Base-by-base conservation (phyloP, 2,797 vertebrate species). In the Euthynnus affinis region DNA sequence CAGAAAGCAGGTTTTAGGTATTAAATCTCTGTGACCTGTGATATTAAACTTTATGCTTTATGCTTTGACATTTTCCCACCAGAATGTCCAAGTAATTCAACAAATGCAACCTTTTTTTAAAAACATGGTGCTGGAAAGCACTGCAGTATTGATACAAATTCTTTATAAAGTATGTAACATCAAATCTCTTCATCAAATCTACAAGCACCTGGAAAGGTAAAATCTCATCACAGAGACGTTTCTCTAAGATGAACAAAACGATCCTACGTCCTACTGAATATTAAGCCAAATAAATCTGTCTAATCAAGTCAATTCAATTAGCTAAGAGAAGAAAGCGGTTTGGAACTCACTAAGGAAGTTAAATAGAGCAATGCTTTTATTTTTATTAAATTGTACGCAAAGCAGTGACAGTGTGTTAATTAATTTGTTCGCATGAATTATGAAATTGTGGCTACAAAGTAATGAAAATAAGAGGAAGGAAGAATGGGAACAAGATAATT, bases 341-440 rank as follows among this genome's bases (percentile, higher is more conserved):
- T 48, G 42, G 52, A 53, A 57, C 55, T 29, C 3, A 3, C 20
- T 1, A 37, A 44, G 23, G 57, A 53, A 44, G 64, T 64, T 51
- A 44, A 78, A 80, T 74, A 51, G 32, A 74, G 40, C 46, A n/a
- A 9, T 13, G 23, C 25, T 67, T 77, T 76, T 51, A 65, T 29
- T 78, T 73, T 59, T 51, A 27, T 79, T 68, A 76, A 70, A 83
- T 3, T 42, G 25, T 3, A n/a, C 23, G 67, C 42, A 59, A 59
- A 74, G 57, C 22, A 52, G 58, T 23, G 53, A 22, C 34, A 23
- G 37, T 6, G 56, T 52, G 67, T 42, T 78, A 44, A 82, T 78
- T 71, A n/a, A 72, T 86, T 71, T 59, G 56, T 22, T 63, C 1
- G 18, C 32, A 67, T 74, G 46, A 80, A 60, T 72, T 71, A 64